These are phyloP conservation scores for Champsocephalus gunnari DNA, from an alignment of 2,797 vertebrate genomes.

Conservation along the genomic window DNA sequence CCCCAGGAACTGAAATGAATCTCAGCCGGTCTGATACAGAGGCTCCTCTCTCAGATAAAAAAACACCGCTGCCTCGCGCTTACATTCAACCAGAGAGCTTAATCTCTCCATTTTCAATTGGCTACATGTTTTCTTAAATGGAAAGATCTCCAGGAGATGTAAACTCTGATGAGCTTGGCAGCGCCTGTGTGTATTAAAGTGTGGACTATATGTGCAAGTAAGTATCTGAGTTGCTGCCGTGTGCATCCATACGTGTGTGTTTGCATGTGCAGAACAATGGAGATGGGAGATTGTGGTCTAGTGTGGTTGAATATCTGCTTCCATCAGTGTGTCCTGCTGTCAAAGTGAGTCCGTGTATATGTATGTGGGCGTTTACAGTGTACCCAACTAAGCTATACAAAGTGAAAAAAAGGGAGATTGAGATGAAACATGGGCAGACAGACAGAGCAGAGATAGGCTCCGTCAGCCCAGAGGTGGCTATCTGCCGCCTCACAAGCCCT, in stretches of 20 bases:
- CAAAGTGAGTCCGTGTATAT: conserved; percentile 25
- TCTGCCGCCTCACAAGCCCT: conserved; percentile 56
- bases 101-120: conserved; percentile 20
- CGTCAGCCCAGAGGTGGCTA: conserved; percentile 67
- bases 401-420: conserved; percentile 36
- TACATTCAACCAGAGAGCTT: conserved; percentile 34
- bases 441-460: conserved; percentile 58
- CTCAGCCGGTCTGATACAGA: conserved; percentile 59
- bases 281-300: conserved; percentile 1
- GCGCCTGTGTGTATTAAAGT: background rate
- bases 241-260: background rate
- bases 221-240: background rate
- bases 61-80: conserved; percentile 31
- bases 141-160: conserved; percentile 27
- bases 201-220: conserved; percentile 2
- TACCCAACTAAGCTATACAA: conserved; percentile 18
- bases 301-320: conserved; percentile 18
- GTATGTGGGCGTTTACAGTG: conserved; percentile 11
- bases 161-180: conserved; percentile 9
- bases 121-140: conserved; percentile 41
- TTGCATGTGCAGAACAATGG: background rate
- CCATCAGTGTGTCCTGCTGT: conserved; percentile 20
- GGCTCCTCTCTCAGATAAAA: conserved; percentile 31
- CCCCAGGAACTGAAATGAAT: conserved; percentile 70
- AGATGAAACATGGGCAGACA: conserved; percentile 55